Conservation (phyloP, 2,797 vertebrate genomes). For the Tragelaphus oryx region DNA sequence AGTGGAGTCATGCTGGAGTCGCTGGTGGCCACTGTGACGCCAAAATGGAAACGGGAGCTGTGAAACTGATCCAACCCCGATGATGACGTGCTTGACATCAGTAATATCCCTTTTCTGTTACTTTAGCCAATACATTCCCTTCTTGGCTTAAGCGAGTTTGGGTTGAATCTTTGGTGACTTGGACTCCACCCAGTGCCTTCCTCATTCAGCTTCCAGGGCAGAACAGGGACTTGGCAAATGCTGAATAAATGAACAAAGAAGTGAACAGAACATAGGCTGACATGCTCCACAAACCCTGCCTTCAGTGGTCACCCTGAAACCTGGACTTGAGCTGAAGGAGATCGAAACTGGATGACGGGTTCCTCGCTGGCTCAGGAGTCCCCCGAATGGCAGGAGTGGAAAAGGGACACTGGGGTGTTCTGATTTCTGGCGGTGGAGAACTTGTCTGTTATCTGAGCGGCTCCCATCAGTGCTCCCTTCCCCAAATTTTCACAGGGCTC, state of each 20-base stretch:
- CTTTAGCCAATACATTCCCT: neutral
- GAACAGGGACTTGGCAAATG: neutral
- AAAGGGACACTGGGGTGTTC: neutral
- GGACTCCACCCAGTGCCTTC: neutral
- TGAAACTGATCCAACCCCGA: neutral
- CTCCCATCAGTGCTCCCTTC: too few species aligned
- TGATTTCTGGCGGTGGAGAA: neutral
- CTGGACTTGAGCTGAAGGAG: neutral
- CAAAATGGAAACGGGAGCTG: too few species aligned
- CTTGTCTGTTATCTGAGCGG: neutral
- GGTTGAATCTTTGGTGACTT: neutral
- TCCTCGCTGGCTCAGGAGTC: neutral
- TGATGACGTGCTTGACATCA: neutral
- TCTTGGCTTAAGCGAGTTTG: neutral
- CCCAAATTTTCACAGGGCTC: neutral
- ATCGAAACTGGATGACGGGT: neutral
- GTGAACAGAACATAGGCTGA: fast-evolving
- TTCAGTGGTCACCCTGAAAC: neutral
- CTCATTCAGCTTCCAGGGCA: neutral
- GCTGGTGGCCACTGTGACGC: neutral
- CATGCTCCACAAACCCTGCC: neutral
- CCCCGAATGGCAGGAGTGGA: neutral
- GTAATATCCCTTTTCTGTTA: neutral
- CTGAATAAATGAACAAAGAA: neutral
- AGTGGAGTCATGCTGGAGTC: neutral